Percentiles rank a stretch among this genome's conserved stretches.
Conservation (phyloP, 2,888 invertebrate species). For the Calameuta pallipes region DNA sequence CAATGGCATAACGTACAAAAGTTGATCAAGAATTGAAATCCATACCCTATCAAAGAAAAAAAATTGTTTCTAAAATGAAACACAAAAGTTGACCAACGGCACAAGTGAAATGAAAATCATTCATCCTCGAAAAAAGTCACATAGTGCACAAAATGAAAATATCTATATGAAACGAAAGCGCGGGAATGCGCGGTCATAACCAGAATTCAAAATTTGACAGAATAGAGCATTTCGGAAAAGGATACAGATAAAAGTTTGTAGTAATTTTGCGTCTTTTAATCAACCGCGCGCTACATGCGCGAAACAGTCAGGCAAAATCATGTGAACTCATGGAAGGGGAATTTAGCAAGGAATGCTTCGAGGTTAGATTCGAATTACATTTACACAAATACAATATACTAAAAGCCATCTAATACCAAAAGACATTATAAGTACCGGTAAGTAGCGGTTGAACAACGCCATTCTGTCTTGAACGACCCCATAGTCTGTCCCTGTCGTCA, state of each 20-base stretch:
- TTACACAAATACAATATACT: not conserved
- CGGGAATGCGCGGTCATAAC: not conserved
- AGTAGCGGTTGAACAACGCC: slow-evolving; percentile 90
- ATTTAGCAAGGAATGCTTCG: not conserved
- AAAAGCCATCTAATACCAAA: not conserved
- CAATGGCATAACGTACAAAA: not conserved
- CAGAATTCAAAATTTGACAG: not conserved
- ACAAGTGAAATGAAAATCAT: not conserved
- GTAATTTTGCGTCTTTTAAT: not conserved
- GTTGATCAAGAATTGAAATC: not conserved
- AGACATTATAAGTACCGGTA: slow-evolving; percentile 74
- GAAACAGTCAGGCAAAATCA: not conserved
- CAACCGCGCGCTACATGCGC: not conserved
- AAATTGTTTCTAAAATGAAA: not conserved
- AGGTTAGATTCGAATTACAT: not conserved
- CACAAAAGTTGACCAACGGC: not conserved
- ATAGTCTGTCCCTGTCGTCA: slow-evolving; percentile 41
- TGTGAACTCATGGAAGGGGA: not conserved
- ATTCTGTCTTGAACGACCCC: slow-evolving; percentile 74
- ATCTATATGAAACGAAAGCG: not conserved
- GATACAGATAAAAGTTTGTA: not conserved
- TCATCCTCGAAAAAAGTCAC: not conserved
- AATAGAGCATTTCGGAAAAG: not conserved
- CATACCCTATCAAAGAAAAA: too few species aligned
- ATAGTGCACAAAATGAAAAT: not conserved